A percentile compares a stretch with the other conserved stretches of the same genome.
Conservation (phyloP, 1,140 invertebrate species). For the Rhopalosiphum padi region DNA sequence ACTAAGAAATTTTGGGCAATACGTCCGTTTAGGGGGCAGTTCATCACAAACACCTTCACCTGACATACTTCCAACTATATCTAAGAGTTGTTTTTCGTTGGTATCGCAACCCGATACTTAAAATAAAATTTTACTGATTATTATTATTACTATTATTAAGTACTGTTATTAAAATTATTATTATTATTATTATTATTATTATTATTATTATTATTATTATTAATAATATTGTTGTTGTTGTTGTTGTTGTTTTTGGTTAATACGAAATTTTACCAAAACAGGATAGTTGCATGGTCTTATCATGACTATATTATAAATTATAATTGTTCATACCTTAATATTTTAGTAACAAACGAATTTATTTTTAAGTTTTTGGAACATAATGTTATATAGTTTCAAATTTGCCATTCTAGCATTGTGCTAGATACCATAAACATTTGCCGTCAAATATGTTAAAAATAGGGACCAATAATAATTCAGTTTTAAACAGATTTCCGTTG, state of each 20-base stretch:
- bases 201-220: not conserved
- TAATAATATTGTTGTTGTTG: not conserved
- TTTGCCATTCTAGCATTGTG: not conserved
- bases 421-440: not conserved
- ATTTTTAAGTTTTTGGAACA: not conserved
- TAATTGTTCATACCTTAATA: not conserved
- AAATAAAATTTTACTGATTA: not conserved
- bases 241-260: not conserved
- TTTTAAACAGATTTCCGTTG: not conserved
- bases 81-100: constrained; percentile 49
- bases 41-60: constrained; percentile 38
- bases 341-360: constrained; percentile 5
- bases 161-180: too few relatives aligned
- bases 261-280: not conserved
- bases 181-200: too few relatives aligned
- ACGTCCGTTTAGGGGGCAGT: constrained; percentile 38
- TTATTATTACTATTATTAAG: not conserved
- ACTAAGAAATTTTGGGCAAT: constrained; percentile 48
- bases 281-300: constrained; percentile 53
- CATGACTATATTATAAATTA: constrained; percentile 26
- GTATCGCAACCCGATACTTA: constrained; percentile 40
- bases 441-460: not conserved
- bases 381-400: not conserved
- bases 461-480: not conserved
- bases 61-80: constrained; percentile 54